These are phyloP conservation scores for Coendou prehensilis DNA, from an alignment of 2,797 vertebrate genomes.

Conservation along the genomic window DNA sequence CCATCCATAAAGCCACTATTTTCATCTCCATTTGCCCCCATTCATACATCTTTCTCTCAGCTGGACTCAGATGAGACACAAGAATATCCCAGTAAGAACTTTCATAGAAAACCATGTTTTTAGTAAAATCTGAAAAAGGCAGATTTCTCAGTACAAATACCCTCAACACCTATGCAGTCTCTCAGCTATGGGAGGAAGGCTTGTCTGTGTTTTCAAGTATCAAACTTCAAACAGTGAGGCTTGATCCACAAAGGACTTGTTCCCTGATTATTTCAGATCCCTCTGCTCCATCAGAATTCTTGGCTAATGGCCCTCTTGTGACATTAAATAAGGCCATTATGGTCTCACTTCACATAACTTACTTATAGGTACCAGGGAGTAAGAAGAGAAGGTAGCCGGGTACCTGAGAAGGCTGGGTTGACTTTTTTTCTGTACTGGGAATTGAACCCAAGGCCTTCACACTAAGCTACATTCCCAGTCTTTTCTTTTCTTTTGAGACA, in stretches of 20 bases:
- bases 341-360: neutral
- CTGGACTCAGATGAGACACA: neutral
- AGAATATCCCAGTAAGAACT: neutral
- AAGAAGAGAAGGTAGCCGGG: neutral
- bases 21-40: neutral
- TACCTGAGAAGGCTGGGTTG: neutral
- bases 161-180: no score
- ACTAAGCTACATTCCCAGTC: neutral
- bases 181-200: neutral
- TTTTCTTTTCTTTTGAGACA: neutral
- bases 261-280: neutral
- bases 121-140: neutral
- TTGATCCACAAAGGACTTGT: neutral
- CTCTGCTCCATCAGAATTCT: neutral
- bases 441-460: neutral
- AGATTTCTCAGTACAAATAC: neutral
- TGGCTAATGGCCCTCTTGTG: neutral
- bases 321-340: neutral
- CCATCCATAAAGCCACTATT: neutral
- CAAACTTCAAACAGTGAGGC: neutral
- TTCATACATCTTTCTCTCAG: neutral
- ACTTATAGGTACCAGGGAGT: neutral
- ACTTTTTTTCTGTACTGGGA: neutral
- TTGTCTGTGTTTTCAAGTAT: neutral
- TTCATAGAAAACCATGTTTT: neutral